These are phyloP conservation scores for Phaethornis superciliosus DNA, from an alignment of 2,113 vertebrate species.

Conservation along the genomic window DNA sequence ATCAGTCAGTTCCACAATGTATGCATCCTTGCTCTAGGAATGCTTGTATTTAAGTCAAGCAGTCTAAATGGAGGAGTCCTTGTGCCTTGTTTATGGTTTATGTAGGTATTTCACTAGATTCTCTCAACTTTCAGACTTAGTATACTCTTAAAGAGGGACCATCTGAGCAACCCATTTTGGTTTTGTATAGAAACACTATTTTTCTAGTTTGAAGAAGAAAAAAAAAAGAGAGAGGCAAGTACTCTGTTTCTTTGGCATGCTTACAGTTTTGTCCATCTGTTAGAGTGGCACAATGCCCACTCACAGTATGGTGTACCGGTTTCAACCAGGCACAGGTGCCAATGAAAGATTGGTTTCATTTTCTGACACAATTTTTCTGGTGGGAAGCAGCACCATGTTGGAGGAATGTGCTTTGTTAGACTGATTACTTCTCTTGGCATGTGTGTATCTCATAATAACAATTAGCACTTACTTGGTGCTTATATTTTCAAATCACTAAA, in stretches of 20 bases:
- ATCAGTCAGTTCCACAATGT: background rate
- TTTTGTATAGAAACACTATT: background rate
- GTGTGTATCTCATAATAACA: conserved; percentile 43
- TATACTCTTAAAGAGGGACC: background rate
- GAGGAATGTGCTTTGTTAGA: conserved; percentile 66
- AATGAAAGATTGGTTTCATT: conserved; percentile 44
- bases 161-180: background rate
- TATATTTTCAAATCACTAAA: conserved; percentile 27
- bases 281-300: conserved; percentile 69
- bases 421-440: conserved; percentile 67
- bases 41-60: background rate
- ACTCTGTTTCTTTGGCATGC: conserved; percentile 54
- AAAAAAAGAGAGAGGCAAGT: conserved; percentile 10
- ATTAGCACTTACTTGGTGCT: conserved; percentile 14
- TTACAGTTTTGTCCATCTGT: conserved; percentile 67
- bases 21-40: background rate
- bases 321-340: conserved; percentile 66
- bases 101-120: background rate
- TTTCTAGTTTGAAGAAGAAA: conserved; percentile 16
- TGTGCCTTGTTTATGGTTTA: background rate
- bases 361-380: conserved; percentile 66
- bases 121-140: background rate
- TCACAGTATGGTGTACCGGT: conserved; percentile 66
- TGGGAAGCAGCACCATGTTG: conserved; percentile 14
- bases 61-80: background rate